Evolutionary conservation across 2,888 invertebrate genomes (phyloP).

Genomic region (Chrysomela aeneicollis): DNA sequence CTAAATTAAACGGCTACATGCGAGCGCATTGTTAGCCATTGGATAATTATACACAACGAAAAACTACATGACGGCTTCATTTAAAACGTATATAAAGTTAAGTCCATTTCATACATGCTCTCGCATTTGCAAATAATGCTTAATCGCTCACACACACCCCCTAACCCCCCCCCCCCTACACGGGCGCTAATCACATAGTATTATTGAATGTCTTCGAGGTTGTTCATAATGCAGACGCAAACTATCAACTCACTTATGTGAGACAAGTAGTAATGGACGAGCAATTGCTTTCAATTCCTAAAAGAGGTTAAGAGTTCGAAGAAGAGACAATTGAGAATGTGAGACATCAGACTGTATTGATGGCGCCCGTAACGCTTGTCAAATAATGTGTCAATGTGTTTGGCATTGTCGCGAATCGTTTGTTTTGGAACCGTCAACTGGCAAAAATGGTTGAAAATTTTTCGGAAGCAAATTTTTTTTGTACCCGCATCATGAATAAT

Average conservation of each 20-base stretch:
- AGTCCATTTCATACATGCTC: too few relatives aligned
- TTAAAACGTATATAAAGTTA: too few relatives aligned
- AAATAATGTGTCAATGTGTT: not conserved
- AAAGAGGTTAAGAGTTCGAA: slow-evolving; percentile 2
- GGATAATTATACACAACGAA: slow-evolving; percentile 41
- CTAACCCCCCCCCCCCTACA: slow-evolving; percentile 13
- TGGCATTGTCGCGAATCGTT: not conserved
- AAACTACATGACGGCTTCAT: slow-evolving; percentile 37
- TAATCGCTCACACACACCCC: slow-evolving; percentile 19
- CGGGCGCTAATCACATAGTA: slow-evolving; percentile 25
- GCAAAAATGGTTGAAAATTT: too few relatives aligned
- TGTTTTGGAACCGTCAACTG: too few relatives aligned
- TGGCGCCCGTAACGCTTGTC: too few relatives aligned
- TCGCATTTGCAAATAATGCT: slow-evolving; percentile 29
- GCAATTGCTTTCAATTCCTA: slow-evolving; percentile 1
- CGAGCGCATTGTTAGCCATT: slow-evolving; percentile 36
- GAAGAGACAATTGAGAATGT: not conserved
- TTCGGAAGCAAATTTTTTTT: too few relatives aligned
- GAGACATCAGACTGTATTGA: not conserved
- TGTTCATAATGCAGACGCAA: slow-evolving; percentile 8
- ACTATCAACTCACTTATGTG: not conserved
- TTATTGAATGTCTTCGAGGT: slow-evolving; percentile 15
- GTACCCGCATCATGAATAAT: too few relatives aligned
- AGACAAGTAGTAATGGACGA: not conserved
- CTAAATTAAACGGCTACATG: slow-evolving; percentile 50